These are phyloP conservation scores for Burhinus oedicnemus DNA, from an alignment of 2,113 vertebrate species.

Conservation along the genomic window DNA sequence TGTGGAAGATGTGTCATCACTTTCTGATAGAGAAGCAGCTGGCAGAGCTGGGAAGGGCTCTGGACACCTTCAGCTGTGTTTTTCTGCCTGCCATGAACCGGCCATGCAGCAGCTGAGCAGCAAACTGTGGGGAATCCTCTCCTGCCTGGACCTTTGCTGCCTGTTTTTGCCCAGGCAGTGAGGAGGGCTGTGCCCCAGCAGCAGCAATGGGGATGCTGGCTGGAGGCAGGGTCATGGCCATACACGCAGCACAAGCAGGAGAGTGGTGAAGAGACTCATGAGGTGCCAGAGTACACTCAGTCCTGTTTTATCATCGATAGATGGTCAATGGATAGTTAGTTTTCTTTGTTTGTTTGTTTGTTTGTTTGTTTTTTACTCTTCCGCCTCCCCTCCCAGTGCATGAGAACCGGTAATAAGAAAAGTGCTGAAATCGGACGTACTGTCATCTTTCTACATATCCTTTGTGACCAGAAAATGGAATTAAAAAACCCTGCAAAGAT, in stretches of 20 bases:
- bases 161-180: too few species aligned
- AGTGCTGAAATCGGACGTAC: not conserved
- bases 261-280: not conserved
- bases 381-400: too few species aligned
- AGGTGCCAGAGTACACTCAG: not conserved
- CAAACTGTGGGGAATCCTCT: not conserved
- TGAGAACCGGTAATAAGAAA: not conserved
- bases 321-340: not conserved
- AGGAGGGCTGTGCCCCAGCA: not conserved
- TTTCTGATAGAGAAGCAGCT: not conserved
- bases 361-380: not conserved
- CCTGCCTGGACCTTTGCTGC: not conserved
- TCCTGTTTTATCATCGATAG: not conserved
- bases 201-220: not conserved
- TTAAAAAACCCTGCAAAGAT: not conserved
- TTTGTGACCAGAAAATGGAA: not conserved
- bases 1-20: not conserved
- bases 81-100: not conserved
- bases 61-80: not conserved
- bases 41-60: not conserved
- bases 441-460: not conserved
- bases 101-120: not conserved
- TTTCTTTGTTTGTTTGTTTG: not conserved
- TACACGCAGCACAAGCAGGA: not conserved
- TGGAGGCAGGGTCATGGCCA: not conserved